Evolutionary conservation across 2,888 invertebrate species (phyloP).

Genomic region (Dusona sp.): DNA sequence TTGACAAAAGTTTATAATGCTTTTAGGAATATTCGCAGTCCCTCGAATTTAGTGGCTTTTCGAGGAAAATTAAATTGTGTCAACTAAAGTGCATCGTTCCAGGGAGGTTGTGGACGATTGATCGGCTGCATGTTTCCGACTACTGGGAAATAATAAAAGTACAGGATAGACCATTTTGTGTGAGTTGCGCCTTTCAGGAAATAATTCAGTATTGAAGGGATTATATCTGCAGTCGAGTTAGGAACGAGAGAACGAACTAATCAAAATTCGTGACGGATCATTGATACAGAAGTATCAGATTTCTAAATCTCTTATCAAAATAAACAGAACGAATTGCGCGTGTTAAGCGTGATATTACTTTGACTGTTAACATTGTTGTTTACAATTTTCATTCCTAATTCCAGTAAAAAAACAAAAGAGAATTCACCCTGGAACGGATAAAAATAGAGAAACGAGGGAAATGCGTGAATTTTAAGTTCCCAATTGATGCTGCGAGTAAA

Average conservation of each 20-base stretch:
- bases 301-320: neutral
- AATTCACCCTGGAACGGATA: slow-evolving; percentile 3
- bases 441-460: slow-evolving; percentile 9
- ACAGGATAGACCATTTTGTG: neutral
- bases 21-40: neutral
- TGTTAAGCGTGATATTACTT: neutral
- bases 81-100: neutral
- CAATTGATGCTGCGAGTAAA: neutral
- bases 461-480: neutral
- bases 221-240: neutral
- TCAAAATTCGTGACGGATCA: neutral
- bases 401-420: neutral
- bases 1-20: neutral
- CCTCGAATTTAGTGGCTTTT: neutral
- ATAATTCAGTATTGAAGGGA: neutral
- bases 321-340: neutral
- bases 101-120: neutral
- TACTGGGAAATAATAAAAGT: neutral
- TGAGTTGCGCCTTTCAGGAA: neutral
- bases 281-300: neutral
- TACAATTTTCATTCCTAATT: neutral
- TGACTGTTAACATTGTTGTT: neutral
- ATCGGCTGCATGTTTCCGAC: neutral
- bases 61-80: neutral
- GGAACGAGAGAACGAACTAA: neutral